Evolutionary conservation across 2,888 invertebrate genomes (phyloP), one percentile per base, ranked within the genome.

Genomic region (Eristalis tenax): DNA sequence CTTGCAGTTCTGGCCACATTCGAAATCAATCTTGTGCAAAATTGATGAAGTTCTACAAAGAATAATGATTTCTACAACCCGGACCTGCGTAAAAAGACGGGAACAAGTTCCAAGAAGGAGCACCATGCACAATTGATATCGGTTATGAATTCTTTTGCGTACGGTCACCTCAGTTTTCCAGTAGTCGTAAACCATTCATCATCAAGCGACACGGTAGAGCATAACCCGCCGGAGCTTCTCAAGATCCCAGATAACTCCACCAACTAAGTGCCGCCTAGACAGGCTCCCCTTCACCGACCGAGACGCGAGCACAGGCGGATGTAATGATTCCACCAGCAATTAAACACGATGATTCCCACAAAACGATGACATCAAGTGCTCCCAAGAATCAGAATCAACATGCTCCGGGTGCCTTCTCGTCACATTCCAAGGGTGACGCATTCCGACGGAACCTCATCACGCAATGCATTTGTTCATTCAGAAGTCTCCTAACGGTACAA

Each of bases 281-380:
- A 32, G 32, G 10, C 18, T 43, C 18, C 50, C 50, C 50, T 8
- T 8, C 8, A 18, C 8, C 18, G 18, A 5, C 18, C 50, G 6
- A n/a, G 10, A 28, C 2, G 4, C 8, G 28, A 22, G 18, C 22
- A 28, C 2, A 26, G 50, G 61, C 68, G 76, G 76, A 76, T 68
- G 32, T 50, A 35, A 5, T 22, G 11, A 11, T 23, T 70, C 38
- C 15, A 50, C 38, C 26, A 78, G 13, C 56, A 70, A 78, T 70
- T 70, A 70, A 78, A 35, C 38, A 68, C 43, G 59, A 15, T 32
- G 22, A 26, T 76, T 28, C 50, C 56, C 63, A 18, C 61, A 40
- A 68, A 75, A 32, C 22, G 68, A 76, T 76, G 76, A 76, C 76
- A 76, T 76, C 76, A 69, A 61, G 43, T 26, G 32, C 3, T 61